These are phyloP conservation scores for Acropora tenuis DNA, from an alignment of 64 coral and sea anemone genomes.

Conservation along the genomic window DNA sequence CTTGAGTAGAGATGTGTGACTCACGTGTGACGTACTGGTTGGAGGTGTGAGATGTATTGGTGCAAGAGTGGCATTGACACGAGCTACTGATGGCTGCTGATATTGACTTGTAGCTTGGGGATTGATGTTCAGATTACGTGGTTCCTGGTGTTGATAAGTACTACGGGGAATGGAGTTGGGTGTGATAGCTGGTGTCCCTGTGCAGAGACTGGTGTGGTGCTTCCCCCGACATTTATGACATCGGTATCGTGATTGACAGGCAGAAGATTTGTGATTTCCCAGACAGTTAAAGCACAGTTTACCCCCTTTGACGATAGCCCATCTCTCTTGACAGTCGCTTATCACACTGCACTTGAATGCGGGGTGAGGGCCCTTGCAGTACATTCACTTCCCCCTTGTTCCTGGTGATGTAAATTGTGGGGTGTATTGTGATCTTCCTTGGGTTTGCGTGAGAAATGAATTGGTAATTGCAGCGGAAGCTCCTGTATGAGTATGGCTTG, in stretches of 20 bases:
- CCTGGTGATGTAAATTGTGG: background rate
- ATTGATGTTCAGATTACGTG: too few relatives aligned
- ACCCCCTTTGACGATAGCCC: background rate
- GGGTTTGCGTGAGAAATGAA: background rate
- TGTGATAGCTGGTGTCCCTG: conserved; percentile 2
- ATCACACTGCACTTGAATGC: background rate
- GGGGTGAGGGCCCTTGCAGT: conserved; percentile 26
- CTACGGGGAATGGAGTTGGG: background rate
- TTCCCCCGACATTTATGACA: conserved; percentile 36
- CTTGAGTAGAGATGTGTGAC: background rate
- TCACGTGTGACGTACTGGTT: background rate
- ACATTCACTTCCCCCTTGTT: conserved; percentile 15
- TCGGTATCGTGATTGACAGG: conserved; percentile 24
- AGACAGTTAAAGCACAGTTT: conserved; percentile 40
- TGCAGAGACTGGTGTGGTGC: conserved; percentile 44
- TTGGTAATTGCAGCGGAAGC: too few relatives aligned
- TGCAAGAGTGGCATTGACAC: conserved; percentile 30
- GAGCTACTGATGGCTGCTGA: background rate
- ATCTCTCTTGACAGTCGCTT: conserved; percentile 2
- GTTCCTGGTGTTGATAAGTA: background rate
- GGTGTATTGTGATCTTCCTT: too few relatives aligned
- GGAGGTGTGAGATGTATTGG: conserved; percentile 19
- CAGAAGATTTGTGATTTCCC: background rate
- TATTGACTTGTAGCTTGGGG: background rate
- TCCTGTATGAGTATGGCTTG: too few relatives aligned